These are phyloP conservation scores for Panopea generosa DNA, from an alignment of 2,888 invertebrate species.

Conservation along the genomic window DNA sequence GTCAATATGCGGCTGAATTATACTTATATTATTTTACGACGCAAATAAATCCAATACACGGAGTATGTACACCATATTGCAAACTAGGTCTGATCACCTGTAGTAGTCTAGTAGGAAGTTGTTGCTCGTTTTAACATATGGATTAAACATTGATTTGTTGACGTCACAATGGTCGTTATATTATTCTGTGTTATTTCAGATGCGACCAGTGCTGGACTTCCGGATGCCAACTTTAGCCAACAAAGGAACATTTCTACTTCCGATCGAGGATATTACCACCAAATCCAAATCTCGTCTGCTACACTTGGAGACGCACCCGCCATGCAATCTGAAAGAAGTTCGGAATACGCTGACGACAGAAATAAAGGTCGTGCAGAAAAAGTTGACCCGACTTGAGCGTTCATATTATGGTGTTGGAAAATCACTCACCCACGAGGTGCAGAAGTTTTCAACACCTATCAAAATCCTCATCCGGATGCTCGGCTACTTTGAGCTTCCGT, in stretches of 20 bases:
- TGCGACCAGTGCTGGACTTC: slow-evolving; percentile 75
- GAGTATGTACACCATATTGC: no score
- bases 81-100: no score
- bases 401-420: slow-evolving; percentile 76
- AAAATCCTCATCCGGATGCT: slow-evolving; percentile 73
- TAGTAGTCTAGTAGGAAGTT: no score
- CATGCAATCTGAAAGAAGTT: slow-evolving; percentile 71
- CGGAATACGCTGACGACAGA: slow-evolving; percentile 66
- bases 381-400: slow-evolving; percentile 72
- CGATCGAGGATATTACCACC: slow-evolving; percentile 57
- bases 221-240: slow-evolving; percentile 78
- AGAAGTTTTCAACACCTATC: slow-evolving; percentile 68
- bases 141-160: no score
- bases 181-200: slow-evolving; percentile 55
- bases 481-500: slow-evolving; percentile 71
- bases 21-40: no score
- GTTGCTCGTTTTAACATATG: no score
- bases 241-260: slow-evolving; percentile 68
- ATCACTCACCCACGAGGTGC: slow-evolving; percentile 70
- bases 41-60: no score
- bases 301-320: slow-evolving; percentile 67
- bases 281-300: slow-evolving; percentile 54
- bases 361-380: slow-evolving; percentile 68
- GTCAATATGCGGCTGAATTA: no score
- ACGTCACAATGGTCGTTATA: no score